phyloP scores from a whole-genome alignment of 1,140 invertebrate species.

The Lepidotrigona ventralis region DNA sequence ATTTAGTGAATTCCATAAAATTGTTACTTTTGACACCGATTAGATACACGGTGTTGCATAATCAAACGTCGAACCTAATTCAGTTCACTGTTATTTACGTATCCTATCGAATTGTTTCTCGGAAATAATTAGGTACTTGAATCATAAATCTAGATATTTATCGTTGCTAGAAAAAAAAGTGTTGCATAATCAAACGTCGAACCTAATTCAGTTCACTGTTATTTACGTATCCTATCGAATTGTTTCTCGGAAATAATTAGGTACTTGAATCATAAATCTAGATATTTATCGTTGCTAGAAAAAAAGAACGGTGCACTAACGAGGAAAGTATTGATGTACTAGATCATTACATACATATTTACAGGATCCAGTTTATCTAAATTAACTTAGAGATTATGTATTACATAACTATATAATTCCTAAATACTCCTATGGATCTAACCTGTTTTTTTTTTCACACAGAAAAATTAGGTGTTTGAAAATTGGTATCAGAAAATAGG shows the following conservation, averaged over 20 bases:
- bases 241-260: constrained; percentile 13
- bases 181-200: too few relatives aligned
- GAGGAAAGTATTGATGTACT: neutral
- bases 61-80: neutral
- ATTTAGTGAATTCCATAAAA: constrained; percentile 29
- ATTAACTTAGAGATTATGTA: too few relatives aligned
- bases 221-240: neutral
- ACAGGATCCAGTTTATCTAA: neutral
- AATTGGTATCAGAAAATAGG: too few relatives aligned
- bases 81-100: neutral
- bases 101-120: neutral
- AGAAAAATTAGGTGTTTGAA: too few relatives aligned
- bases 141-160: neutral
- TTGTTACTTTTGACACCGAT: constrained; percentile 9
- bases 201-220: neutral
- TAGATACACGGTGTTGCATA: neutral
- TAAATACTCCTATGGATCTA: too few relatives aligned
- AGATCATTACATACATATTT: neutral
- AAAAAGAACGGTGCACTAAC: neutral
- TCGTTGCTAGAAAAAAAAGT: neutral
- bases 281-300: neutral
- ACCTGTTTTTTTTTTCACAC: too few relatives aligned
- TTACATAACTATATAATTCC: too few relatives aligned
- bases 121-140: neutral
- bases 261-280: too few relatives aligned